A percentile compares a stretch with the other conserved stretches of the same genome.
phyloP scores from a whole-genome alignment of 2,888 invertebrate species.

The Drosophila neoperkinsi region DNA sequence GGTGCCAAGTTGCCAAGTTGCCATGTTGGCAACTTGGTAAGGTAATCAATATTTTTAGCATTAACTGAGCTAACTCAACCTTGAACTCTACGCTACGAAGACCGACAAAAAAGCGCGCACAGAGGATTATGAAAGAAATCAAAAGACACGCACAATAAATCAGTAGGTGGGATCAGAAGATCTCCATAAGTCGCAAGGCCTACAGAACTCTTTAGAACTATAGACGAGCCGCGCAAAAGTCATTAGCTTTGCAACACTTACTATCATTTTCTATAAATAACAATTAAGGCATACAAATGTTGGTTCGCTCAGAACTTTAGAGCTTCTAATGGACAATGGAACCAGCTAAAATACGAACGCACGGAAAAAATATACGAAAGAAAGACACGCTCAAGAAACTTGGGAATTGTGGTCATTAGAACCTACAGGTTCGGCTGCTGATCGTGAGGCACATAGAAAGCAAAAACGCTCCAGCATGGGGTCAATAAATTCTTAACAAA shows the following conservation, averaged over 20 bases:
- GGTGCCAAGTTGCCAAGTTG: conserved; percentile 12
- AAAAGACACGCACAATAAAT: conserved; percentile 65
- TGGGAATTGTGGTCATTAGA: conserved; percentile 68
- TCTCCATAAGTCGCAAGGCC: conserved; percentile 36
- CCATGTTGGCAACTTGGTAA: conserved; percentile 23
- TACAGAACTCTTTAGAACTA: conserved; percentile 14
- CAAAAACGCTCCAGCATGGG: conserved; percentile 65
- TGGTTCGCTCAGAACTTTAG: conserved; percentile 37
- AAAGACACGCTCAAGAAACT: conserved; percentile 48
- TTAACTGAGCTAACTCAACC: conserved; percentile 44
- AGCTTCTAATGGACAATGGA: conserved; percentile 48
- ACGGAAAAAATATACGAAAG: conserved; percentile 13
- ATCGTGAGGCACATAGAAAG: conserved; percentile 62
- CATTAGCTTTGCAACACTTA: conserved; percentile 76
- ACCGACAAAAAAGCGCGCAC: conserved; percentile 9
- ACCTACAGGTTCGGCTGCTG: conserved; percentile 35
- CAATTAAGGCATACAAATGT: conserved; percentile 71
- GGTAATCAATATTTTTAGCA: conserved; percentile 75
- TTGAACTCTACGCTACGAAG: conserved; percentile 56
- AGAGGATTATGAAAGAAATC: conserved; percentile 50
- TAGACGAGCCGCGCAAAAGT: conserved; percentile 48
- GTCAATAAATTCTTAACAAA: conserved; percentile 75
- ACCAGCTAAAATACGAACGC: conserved; percentile 4
- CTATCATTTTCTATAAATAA: conserved; percentile 80
- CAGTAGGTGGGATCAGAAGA: conserved; percentile 52